Conservation (phyloP, 2,113 vertebrate genomes). For the Ancistrus triradiatus region DNA sequence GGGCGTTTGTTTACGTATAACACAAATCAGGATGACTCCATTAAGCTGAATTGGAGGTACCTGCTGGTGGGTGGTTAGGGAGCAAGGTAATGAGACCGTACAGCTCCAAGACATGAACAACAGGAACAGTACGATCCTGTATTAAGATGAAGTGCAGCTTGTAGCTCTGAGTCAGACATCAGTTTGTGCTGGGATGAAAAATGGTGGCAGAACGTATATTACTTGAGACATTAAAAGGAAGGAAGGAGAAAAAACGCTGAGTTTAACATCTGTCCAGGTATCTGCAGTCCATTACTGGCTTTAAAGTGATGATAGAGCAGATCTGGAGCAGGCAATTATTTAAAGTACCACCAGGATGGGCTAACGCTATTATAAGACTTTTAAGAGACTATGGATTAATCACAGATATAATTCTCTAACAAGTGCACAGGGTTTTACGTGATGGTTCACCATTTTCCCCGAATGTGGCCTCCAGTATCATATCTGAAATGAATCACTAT, state of each 20-base stretch:
- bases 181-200: not conserved
- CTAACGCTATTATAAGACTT: conserved; percentile 78
- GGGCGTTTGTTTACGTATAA: too few relatives aligned
- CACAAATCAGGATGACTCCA: too few relatives aligned
- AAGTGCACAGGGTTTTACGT: conserved; percentile 29
- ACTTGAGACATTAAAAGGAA: conserved; percentile 11
- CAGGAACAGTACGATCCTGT: too few relatives aligned
- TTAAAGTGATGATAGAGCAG: conserved; percentile 89
- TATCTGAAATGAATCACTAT: not conserved
- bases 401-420: conserved; percentile 62
- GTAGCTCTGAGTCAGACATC: not conserved
- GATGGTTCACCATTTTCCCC: conserved; percentile 9
- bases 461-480: not conserved
- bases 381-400: conserved; percentile 78
- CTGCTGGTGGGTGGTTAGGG: too few relatives aligned
- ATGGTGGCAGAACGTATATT: not conserved
- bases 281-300: conserved; percentile 66
- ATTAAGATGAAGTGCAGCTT: too few relatives aligned
- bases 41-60: too few relatives aligned
- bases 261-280: conserved; percentile 36
- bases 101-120: too few relatives aligned
- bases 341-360: conserved; percentile 81
- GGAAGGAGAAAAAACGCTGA: conserved; percentile 62
- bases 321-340: conserved; percentile 88
- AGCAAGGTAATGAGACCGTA: too few relatives aligned